Base-by-base conservation (phyloP, 2,113 vertebrate genomes). In the Ptychochromis oligacanthus region DNA sequence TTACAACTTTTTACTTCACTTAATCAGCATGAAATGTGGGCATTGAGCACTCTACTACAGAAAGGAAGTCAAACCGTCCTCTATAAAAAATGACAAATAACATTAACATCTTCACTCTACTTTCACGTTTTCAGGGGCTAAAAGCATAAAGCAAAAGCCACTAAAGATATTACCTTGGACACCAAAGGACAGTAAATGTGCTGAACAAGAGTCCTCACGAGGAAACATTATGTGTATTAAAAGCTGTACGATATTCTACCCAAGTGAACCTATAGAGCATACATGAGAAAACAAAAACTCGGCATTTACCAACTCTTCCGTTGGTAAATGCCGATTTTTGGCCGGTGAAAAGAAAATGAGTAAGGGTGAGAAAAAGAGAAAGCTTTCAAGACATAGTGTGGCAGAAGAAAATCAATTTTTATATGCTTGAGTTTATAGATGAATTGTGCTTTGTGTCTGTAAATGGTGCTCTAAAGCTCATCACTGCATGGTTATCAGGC, bases 361-460 rank as follows among this genome's bases (percentile, higher is more conserved):
- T 12, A 28, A 64, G 82, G 77, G 38, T 6, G 3, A 34, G 59
- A 91, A 55, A 56, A 61, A 40, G 55, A 52, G 38, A 87, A 58
- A 65, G 61, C 55, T 64, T 85, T 89, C 18, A 79, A 78, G 52
- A 79, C 56, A 13, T 24, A 38, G 40, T 34, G 55, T 72, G 72
- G 77, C 77, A 75, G 67, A 55, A 81, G 58, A 75, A 85, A 89
- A 89, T 87, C 54, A 2, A 64, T 83, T 75, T 89, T 89, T 79
- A 89, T 85, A 55, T 78, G 38, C 40, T 61, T 24, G 14, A 57
- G 76, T 84, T 87, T 86, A 76, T 74, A 67, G 64, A 84, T 80
- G 52, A 70, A 61, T 86, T 84, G 62, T 74, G 67, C 80, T 86
- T 76, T 90, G 85, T 80, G 58, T 10, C 77, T 89, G 80, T 80